phyloP scores from a whole-genome alignment of 2,797 vertebrate genomes.

The Phylloscopus collybita region DNA sequence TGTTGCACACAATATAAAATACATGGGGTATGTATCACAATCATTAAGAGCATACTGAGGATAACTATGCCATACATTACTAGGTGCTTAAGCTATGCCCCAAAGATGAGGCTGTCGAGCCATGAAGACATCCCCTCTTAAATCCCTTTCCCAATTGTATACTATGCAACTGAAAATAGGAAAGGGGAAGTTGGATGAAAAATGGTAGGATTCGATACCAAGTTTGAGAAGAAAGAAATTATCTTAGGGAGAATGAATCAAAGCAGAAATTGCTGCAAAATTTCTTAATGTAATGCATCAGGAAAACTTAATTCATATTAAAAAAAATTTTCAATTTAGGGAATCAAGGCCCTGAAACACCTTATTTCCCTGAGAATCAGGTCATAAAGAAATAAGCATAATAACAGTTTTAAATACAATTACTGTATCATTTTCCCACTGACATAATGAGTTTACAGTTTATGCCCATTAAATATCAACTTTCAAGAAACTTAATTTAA shows the following conservation, averaged over 20 bases:
- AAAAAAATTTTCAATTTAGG: neutral
- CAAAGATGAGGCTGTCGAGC: fast-evolving
- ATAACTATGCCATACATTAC: too few species aligned
- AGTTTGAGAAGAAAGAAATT: neutral
- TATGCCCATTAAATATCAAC: neutral
- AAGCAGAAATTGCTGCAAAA: neutral
- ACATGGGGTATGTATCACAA: too few species aligned
- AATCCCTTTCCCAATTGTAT: neutral
- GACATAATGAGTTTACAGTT: neutral
- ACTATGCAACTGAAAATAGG: neutral
- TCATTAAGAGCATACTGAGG: neutral
- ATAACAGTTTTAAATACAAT: neutral
- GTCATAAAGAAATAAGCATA: neutral
- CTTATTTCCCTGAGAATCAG: neutral
- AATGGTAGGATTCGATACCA: neutral
- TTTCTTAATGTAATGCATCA: neutral
- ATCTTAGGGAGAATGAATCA: neutral
- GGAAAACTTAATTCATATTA: neutral
- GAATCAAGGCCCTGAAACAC: neutral
- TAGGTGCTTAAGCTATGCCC: neutral
- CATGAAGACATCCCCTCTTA: neutral
- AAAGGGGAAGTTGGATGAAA: neutral
- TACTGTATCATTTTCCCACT: neutral
- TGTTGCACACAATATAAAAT: neutral
- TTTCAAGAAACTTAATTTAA: neutral